phyloP scores from a whole-genome alignment of 2,888 invertebrate genomes.

The Cloeon dipterum region DNA sequence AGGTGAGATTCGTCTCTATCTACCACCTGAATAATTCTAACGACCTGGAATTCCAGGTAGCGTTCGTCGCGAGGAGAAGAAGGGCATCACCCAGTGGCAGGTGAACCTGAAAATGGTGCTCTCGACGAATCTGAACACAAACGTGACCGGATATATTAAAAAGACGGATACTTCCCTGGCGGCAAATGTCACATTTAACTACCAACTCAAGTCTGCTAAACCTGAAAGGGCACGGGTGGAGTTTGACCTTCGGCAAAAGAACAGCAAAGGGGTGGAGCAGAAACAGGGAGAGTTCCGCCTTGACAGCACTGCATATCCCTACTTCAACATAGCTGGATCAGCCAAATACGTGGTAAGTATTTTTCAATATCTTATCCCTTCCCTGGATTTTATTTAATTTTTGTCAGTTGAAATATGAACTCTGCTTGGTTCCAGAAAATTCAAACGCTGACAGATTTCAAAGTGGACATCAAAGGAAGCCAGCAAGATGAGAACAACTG shows the following conservation, averaged over 20 bases:
- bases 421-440: no score
- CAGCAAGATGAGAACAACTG: conserved; percentile 34
- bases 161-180: conserved; percentile 25
- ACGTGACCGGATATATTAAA: conserved; percentile 47
- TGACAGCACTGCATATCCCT: conserved; percentile 52
- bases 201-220: conserved; percentile 29
- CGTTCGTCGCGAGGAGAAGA: conserved; percentile 34
- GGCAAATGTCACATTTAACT: conserved; percentile 37
- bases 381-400: conserved; percentile 6
- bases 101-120: conserved; percentile 55
- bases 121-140: conserved; percentile 41
- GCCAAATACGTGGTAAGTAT: conserved; percentile 34
- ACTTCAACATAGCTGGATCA: conserved; percentile 41
- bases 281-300: conserved; percentile 40
- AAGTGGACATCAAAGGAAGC: conserved; percentile 43
- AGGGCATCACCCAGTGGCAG: conserved; percentile 51
- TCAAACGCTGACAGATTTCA: conserved; percentile 43
- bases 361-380: conserved; percentile 4
- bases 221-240: neutral
- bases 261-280: conserved; percentile 29
- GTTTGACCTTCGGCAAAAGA: neutral
- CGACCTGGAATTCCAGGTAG: no score
- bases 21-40: conserved; percentile 20
- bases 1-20: no score
- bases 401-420: no score